Percentiles rank a stretch among this genome's conserved stretches.
These are phyloP conservation scores for Plectus sambesii DNA, from an alignment of 1,140 invertebrate species.

Conservation along the genomic window DNA sequence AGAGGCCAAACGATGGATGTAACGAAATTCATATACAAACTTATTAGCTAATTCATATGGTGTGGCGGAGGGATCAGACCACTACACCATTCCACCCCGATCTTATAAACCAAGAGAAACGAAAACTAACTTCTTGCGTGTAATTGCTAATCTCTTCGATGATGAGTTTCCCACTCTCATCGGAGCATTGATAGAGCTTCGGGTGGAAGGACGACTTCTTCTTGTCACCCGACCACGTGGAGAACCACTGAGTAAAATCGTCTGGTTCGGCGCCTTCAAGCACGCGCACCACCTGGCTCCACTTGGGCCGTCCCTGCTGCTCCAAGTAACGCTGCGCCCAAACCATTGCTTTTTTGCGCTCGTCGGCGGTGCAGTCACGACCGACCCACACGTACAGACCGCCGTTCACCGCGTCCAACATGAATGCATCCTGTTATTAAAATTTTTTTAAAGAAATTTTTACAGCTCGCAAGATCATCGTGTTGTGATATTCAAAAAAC, in stretches of 20 bases:
- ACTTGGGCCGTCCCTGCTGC: slow-evolving; percentile 31
- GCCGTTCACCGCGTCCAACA: slow-evolving; percentile 66
- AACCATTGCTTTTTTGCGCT: slow-evolving; percentile 64
- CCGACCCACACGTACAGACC: slow-evolving; percentile 77
- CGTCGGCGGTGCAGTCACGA: slow-evolving; percentile 60
- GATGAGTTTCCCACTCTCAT: slow-evolving; percentile 46
- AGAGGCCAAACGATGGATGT: too few relatives aligned
- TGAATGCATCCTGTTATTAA: slow-evolving; percentile 72
- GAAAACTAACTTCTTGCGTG: slow-evolving; percentile 40
- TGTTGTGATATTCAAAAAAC: too few relatives aligned
- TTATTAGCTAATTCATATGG: too few relatives aligned
- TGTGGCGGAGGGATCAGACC: too few relatives aligned
- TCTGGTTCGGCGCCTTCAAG: slow-evolving; percentile 38
- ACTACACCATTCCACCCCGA: neutral
- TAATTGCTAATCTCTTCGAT: slow-evolving; percentile 60
- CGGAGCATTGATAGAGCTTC: slow-evolving; percentile 58
- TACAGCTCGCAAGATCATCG: too few relatives aligned
- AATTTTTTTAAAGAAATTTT: slow-evolving; percentile 36
- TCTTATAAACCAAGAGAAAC: slow-evolving; percentile 12
- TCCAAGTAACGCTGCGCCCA: slow-evolving; percentile 53
- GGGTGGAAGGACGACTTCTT: slow-evolving; percentile 42
- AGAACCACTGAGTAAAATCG: slow-evolving; percentile 37
- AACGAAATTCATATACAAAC: too few relatives aligned
- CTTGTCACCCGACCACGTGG: slow-evolving; percentile 34
- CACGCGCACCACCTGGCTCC: slow-evolving; percentile 35